Evolutionary conservation across 2,797 vertebrate genomes (phyloP).

Genomic region (Sarcoramphus papa): DNA sequence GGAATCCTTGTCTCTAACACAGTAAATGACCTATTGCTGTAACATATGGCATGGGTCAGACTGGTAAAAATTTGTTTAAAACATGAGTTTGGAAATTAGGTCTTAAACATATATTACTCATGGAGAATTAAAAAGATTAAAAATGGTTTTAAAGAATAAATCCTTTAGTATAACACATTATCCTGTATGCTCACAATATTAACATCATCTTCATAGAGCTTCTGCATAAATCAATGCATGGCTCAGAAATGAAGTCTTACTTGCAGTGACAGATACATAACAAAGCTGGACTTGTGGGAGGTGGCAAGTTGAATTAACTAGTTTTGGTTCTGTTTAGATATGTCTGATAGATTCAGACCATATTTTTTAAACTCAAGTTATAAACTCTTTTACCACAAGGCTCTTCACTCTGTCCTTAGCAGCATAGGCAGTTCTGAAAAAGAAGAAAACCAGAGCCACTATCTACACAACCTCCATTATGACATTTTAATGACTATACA

Average conservation of each 20-base stretch:
- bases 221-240: not conserved
- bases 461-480: not conserved
- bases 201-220: not conserved
- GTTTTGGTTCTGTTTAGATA: not conserved
- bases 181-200: not conserved
- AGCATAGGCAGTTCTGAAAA: not conserved
- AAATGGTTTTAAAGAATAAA: not conserved
- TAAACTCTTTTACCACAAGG: not conserved
- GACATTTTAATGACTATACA: not conserved
- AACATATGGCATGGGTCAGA: not conserved
- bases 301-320: not conserved
- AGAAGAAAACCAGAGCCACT: not conserved
- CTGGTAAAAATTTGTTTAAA: not conserved
- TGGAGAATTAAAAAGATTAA: not conserved
- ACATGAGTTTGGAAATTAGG: not conserved
- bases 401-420: not conserved
- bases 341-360: not conserved
- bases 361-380: not conserved
- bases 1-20: not conserved
- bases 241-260: not conserved
- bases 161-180: not conserved
- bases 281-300: not conserved
- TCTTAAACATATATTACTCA: not conserved
- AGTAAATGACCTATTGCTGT: not conserved
- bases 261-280: not conserved